These are phyloP conservation scores for Dryomyza anilis DNA, from an alignment of 2,888 invertebrate genomes.

Conservation along the genomic window DNA sequence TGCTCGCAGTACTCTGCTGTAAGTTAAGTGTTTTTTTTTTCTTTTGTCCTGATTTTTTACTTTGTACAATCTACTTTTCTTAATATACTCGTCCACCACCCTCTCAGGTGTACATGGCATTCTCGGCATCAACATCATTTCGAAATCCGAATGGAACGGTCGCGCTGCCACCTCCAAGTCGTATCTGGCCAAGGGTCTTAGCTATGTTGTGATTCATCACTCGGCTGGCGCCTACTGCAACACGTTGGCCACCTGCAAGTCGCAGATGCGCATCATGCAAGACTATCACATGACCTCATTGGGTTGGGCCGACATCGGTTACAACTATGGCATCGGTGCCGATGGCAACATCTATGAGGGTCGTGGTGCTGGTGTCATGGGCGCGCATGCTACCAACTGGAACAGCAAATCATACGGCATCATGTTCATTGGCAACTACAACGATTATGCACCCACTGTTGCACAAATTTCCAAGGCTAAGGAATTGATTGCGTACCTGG, in stretches of 20 bases:
- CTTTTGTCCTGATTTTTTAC: neutral
- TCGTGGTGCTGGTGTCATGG: slow-evolving; percentile 51
- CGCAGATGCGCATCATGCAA: slow-evolving; percentile 51
- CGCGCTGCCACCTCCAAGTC: slow-evolving; percentile 44
- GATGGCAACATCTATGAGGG: slow-evolving; percentile 57
- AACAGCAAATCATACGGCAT: slow-evolving; percentile 54
- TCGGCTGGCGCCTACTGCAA: slow-evolving; percentile 52
- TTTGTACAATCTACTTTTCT: neutral
- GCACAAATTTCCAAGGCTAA: slow-evolving; percentile 45
- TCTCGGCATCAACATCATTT: slow-evolving; percentile 43
- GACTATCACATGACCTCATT: slow-evolving; percentile 49
- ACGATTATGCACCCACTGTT: slow-evolving; percentile 41
- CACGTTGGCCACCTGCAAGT: slow-evolving; percentile 44
- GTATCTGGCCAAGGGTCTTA: slow-evolving; percentile 39
- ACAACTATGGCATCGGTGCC: slow-evolving; percentile 53
- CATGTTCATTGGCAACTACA: slow-evolving; percentile 54
- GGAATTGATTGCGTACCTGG: slow-evolving; percentile 45
- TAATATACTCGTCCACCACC: neutral
- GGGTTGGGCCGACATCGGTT: slow-evolving; percentile 55
- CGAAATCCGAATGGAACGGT: slow-evolving; percentile 51
- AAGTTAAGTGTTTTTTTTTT: no score
- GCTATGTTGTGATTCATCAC: slow-evolving; percentile 52
- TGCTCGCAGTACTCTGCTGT: slow-evolving; percentile 23
- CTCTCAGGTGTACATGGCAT: slow-evolving; percentile 39
- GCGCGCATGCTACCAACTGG: slow-evolving; percentile 53